Evolutionary conservation across 2,797 vertebrate genomes (phyloP), one percentile per base, ranked within the genome.

Genomic region (Melanotaenia maccullochi): DNA sequence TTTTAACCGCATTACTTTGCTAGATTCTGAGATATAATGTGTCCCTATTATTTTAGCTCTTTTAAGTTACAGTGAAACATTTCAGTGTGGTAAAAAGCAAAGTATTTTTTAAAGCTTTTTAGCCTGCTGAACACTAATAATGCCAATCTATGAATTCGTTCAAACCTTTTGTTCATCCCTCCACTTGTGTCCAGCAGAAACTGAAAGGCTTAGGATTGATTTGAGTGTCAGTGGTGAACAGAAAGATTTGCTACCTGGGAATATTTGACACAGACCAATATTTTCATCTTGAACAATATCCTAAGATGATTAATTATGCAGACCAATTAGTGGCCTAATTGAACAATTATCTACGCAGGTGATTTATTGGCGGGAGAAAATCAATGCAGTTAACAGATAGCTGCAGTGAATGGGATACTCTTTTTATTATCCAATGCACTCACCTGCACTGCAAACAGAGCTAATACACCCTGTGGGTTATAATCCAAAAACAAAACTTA

Each of bases 301-400:
- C 90, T 92, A 93, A 94, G 93, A 93, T 91, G 93, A 92, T 92
- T 94, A 94, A 94, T 94, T 95, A 95, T 93, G 89, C 73, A 32
- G 88, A 90, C 72, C 92, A 93, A 94, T 95, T 94, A 94, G 82
- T 75, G 68, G 80, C 75, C 85, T 94, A 92, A 95, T 94, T 94
- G 92, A 90, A 93, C 91, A 93, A 94, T 95, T 94, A 94, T 93
- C 93, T 88, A 86, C 85, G 86, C 79, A 86, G 91, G 84, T 82
- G 90, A 92, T 92, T 88, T 90, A 93, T 89, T 86, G 89, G 89
- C 84, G 83, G 62, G 62, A 72, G 68, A 60, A 75, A 87, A 92
- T 95, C 94, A 9, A 93, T 94, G 80, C 47, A 3, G 60, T 42
- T 42, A 69, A 84, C 78, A 88, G 84, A 85, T 74, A 63, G 76